Conservation (phyloP, 2,888 invertebrate species). For the Lasioglossum malachurum region DNA sequence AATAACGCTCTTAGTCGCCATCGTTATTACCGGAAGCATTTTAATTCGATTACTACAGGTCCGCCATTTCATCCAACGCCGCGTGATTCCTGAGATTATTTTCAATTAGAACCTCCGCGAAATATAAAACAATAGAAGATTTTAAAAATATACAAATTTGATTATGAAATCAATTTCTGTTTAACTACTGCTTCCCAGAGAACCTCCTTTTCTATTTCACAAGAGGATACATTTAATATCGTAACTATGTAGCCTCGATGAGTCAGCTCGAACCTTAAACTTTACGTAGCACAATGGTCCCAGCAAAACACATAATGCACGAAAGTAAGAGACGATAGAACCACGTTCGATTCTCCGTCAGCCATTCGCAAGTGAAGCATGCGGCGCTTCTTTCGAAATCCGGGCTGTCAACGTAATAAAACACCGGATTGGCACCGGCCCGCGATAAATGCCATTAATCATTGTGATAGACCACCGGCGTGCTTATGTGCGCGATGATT, state of each 20-base stretch:
- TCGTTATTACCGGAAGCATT: too few species aligned
- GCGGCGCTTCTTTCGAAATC: slow-evolving; percentile 41
- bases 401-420: slow-evolving; percentile 43
- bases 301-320: not conserved
- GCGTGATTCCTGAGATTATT: too few species aligned
- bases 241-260: not conserved
- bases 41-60: too few species aligned
- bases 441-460: slow-evolving; percentile 70
- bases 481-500: slow-evolving; percentile 61
- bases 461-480: slow-evolving; percentile 56
- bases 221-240: not conserved
- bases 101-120: too few species aligned
- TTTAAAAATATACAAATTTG: too few species aligned
- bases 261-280: not conserved
- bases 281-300: not conserved
- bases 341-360: not conserved
- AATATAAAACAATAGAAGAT: too few species aligned
- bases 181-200: too few species aligned
- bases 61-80: too few species aligned
- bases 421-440: slow-evolving; percentile 25
- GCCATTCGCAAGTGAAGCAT: not conserved
- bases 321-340: slow-evolving; percentile 7
- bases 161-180: too few species aligned
- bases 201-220: too few species aligned
- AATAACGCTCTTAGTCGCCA: not conserved